Evolutionary conservation across 2,888 invertebrate genomes (phyloP), one percentile per base, ranked within the genome.

Genomic region (Cheilosia impressa): DNA sequence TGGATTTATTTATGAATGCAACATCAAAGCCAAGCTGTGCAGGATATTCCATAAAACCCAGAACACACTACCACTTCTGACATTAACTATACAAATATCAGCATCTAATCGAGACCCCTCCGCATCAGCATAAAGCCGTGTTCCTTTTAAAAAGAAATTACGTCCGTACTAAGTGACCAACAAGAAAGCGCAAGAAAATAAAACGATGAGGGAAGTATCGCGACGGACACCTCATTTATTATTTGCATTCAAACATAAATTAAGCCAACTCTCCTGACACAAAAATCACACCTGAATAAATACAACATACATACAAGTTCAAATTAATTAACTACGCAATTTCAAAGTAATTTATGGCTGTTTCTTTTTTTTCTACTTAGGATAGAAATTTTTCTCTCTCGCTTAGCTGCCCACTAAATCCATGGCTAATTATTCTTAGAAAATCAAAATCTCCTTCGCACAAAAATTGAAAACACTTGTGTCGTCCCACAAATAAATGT

Each of bases 401-500:
- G 43, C 62, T 63, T 34, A 43, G 52, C 53, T 65, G 58, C 65
- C 19, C 50, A 57, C 57, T 31, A 17, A 45, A 62, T 62, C 60
- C 38, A 72, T 72, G 66, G 73, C 15, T 73, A 68, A 68, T 80
- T 80, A 63, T 80, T 79, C 62, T 63, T 31, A 57, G 75, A 75
- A 60, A 69, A 52, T 22, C 13, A 7, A 58, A 52, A 55, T 38
- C 38, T 38, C 38, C 52, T 43, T 17, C 34, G 50, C 57, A 58
- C 17, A 62, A 57, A 38, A 75, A 60, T 38, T 38, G 13, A 3
- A 38, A 53, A 34, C 5, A 15, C 45, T 47, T n/a, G 47, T 65
- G 73, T 73, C 47, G 63, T 78, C 69, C 65, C 69, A 71, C 45
- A 80, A 80, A 80, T 79, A 76, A 80, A 84, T 76, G 45, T 80